Base-by-base conservation (phyloP, 2,113 vertebrate genomes). In the Alces alces region DNA sequence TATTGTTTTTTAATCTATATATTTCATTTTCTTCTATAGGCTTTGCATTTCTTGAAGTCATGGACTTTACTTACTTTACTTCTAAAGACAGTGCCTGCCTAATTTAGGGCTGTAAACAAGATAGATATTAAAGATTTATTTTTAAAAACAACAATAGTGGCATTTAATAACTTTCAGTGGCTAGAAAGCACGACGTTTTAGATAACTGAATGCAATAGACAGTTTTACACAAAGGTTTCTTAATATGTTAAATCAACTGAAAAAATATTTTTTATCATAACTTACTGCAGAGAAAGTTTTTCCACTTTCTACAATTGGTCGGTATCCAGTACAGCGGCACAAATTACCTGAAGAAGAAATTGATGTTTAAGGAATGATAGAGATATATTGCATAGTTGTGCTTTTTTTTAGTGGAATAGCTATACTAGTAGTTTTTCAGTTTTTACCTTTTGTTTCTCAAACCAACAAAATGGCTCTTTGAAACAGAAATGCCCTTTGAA, bases 311-410 rank as follows among this genome's bases (percentile, higher is more conserved):
- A 99, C 36, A 80, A 99, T 99, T 27, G 99, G 99, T 16, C 99
- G 99, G 96, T 99, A 99, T 70, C 99, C 99, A 7, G 99, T 99
- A 80, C 99, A 99, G 33, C 98, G 98, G 94, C 99, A 99, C 94
- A 99, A 97, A 96, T 99, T 99, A 96, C 99, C 99, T 99, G 95
- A 92, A 55, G 10, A 76, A 90, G 45, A 60, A 28, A 45, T 78
- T 11, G 45, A 12, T 21, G 54, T 88, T 96, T 91, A 96, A 85
- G n/a, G 76, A 66, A 90, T 55, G 21, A 55, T 30, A 57, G 2
- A 66, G 78, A 76, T 15, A 80, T 16, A 57, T 39, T 23, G 17
- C 43, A 79, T 61, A 39, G 45, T 28, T 61, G 11, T 86, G 5
- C 2, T 89, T 96, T 30, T n/a, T 89, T 89, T 47, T 52, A 86